phyloP scores from a whole-genome alignment of 2,113 vertebrate genomes.

The Gymnarchus niloticus region DNA sequence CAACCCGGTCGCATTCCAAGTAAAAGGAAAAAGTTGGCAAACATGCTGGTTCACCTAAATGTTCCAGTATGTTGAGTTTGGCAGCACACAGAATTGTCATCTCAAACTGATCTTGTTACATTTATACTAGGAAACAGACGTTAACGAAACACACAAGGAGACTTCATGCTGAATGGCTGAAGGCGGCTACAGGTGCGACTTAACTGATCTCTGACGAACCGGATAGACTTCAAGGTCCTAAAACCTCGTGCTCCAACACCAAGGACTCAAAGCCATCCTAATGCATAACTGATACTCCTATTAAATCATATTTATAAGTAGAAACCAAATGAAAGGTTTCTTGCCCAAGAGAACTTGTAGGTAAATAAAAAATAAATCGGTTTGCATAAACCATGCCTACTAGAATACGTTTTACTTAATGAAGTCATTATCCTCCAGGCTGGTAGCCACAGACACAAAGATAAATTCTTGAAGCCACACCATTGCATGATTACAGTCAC shows the following conservation, averaged over 20 bases:
- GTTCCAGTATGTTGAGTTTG: neutral
- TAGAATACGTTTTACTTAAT: neutral
- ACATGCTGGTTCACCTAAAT: conserved; percentile 16
- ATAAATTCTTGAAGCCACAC: neutral
- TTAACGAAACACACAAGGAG: neutral
- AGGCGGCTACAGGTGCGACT: neutral
- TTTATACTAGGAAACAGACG: too few relatives aligned
- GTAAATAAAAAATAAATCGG: neutral
- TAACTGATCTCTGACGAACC: neutral
- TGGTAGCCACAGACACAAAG: neutral
- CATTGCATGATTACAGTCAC: neutral
- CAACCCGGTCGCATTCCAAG: conserved; percentile 37
- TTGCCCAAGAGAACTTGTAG: neutral
- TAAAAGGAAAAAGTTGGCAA: conserved; percentile 29
- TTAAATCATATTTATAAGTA: neutral
- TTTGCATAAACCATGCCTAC: neutral
- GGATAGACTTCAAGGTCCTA: neutral
- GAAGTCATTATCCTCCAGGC: neutral
- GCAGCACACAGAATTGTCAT: neutral
- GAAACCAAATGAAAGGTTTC: neutral
- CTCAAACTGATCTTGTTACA: neutral
- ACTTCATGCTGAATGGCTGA: neutral
- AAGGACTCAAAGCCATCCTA: neutral
- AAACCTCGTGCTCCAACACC: neutral
- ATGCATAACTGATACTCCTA: neutral